A percentile compares a stretch with the other conserved stretches of the same genome.
Evolutionary conservation across 1,140 invertebrate species (phyloP).

Genomic region (Acyrthosiphon pisum): DNA sequence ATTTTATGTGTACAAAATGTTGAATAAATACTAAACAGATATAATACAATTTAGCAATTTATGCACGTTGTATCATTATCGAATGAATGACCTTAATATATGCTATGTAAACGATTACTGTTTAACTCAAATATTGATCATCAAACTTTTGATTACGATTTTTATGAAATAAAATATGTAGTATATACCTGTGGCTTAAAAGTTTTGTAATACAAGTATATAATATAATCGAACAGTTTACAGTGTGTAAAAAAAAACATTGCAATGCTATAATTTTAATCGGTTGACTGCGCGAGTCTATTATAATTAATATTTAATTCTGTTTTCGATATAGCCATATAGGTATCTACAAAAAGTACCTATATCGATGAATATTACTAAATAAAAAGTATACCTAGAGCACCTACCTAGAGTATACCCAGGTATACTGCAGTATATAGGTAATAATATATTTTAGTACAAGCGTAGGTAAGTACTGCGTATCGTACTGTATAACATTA

Average conservation of each 20-base stretch:
- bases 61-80: slow-evolving; percentile 17
- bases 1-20: background rate
- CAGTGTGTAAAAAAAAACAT: background rate
- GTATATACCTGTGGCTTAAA: too few relatives aligned
- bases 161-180: background rate
- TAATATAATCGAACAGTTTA: background rate
- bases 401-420: too few relatives aligned
- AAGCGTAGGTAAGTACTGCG: background rate
- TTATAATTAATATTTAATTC: background rate
- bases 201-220: too few relatives aligned
- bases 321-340: too few relatives aligned
- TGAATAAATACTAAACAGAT: background rate
- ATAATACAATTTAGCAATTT: background rate
- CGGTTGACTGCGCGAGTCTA: background rate
- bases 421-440: too few relatives aligned
- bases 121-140: background rate
- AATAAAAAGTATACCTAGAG: background rate
- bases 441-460: background rate
- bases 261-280: background rate
- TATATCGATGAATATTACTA: background rate
- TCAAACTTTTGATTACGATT: background rate
- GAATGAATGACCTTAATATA: background rate
- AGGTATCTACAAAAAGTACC: background rate
- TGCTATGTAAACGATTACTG: background rate
- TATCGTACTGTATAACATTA: background rate